These are phyloP conservation scores for Drepana falcataria DNA, from an alignment of 2,888 invertebrate species.

Conservation along the genomic window DNA sequence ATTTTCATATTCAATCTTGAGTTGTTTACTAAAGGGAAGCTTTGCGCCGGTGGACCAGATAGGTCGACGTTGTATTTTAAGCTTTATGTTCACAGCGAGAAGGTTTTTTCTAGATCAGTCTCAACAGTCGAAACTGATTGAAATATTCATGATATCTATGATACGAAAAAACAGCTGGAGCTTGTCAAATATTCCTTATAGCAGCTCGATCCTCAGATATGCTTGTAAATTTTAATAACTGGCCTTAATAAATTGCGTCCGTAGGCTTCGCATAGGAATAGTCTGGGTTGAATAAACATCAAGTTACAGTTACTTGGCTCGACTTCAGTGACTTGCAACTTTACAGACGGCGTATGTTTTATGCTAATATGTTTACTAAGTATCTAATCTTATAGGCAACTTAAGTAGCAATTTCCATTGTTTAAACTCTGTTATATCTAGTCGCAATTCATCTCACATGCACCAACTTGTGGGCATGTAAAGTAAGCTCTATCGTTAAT, in stretches of 20 bases:
- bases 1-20: slow-evolving; percentile 90
- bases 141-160: slow-evolving; percentile 44
- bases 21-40: slow-evolving; percentile 81
- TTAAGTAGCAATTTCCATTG: not conserved
- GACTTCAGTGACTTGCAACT: not conserved
- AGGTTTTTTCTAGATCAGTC: slow-evolving; percentile 11
- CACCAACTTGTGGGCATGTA: not conserved
- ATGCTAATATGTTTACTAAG: not conserved
- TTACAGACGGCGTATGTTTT: not conserved
- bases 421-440: no score
- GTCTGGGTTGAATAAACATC: not conserved
- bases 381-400: not conserved
- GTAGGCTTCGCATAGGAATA: not conserved
- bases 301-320: not conserved
- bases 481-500: no score
- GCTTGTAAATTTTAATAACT: slow-evolving; percentile 4
- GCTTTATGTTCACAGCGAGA: slow-evolving; percentile 12
- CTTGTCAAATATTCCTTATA: slow-evolving; percentile 26
- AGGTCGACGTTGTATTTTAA: slow-evolving; percentile 15
- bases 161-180: slow-evolving; percentile 35
- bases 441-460: slow-evolving; percentile 10
- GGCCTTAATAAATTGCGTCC: not conserved
- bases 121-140: slow-evolving; percentile 16
- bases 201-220: slow-evolving; percentile 8
- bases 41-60: slow-evolving; percentile 30